These are phyloP conservation scores for Alethe diademata DNA, from an alignment of 2,113 vertebrate species.

Conservation along the genomic window DNA sequence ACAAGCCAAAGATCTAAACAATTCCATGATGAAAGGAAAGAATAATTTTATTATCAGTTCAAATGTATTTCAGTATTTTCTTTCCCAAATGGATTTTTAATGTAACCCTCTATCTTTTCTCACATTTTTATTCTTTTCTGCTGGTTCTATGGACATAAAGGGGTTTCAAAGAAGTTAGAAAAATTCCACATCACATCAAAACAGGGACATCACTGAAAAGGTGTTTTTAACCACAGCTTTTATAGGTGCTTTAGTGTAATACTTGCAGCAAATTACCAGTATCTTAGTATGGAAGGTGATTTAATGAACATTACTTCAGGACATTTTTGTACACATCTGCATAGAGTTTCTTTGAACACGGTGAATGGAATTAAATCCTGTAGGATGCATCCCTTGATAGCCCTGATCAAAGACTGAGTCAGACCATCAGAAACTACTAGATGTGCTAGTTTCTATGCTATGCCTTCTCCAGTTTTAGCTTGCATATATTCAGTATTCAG, in stretches of 20 bases:
- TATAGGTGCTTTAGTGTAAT: background rate
- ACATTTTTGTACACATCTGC: background rate
- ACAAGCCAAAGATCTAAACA: background rate
- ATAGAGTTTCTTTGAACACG: background rate
- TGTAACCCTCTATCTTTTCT: background rate
- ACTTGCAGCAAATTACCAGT: background rate
- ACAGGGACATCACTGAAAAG: background rate
- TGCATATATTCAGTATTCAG: background rate
- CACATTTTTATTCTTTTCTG: background rate
- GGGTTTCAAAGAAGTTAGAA: background rate
- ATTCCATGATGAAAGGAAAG: background rate
- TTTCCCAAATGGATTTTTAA: background rate
- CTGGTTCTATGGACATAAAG: background rate
- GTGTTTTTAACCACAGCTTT: background rate
- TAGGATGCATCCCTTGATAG: background rate
- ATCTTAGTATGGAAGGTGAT: background rate
- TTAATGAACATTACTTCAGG: background rate
- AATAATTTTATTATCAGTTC: background rate
- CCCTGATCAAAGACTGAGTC: background rate
- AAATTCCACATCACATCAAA: background rate
- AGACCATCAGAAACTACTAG: background rate
- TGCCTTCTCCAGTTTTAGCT: background rate
- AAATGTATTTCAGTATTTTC: background rate
- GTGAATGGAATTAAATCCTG: background rate
- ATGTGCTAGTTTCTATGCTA: background rate